Base-by-base conservation (phyloP, 30 jellyfish, hydroid and myxozoan species). In the Aurelia aurita complex sp. Pacific region DNA sequence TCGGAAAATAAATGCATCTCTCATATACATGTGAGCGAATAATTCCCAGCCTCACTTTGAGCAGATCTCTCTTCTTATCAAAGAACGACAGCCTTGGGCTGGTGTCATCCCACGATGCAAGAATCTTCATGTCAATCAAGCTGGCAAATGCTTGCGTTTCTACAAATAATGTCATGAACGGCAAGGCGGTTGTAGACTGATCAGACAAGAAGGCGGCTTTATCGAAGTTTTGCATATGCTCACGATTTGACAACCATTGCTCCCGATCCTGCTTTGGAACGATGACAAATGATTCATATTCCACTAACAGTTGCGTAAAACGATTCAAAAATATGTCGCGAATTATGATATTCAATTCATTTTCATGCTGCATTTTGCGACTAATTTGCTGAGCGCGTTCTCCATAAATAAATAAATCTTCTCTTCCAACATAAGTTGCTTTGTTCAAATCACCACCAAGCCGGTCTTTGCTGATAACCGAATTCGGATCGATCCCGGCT, bases 131-230 rank as follows among this genome's bases (percentile, higher is more conserved):
- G 74, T 95, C 99, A 76, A 95, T 95, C 64, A 95, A 77, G 59
- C 98, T 95, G 23, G 99, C 99, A 87, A 95, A 95, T 4, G 98
- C 98, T 82, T 95, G 99, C 6, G 97, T 95, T 67, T 95, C 99
- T 14, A 95, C 99, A 65, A 95, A 95, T 63, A 95, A 79, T n/a
- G 99, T 95, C 97, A 95, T 79, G 78, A 95, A 95, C 33, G 97
- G 99, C 43, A 95, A 70, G 1, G 89, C 64, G 15, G 89, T 29
- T n/a, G 95, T 70, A 2, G 99, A 95, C 69, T 95, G 99, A 85
- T 95, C 99, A 61, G 99, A 95, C 12, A 95, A 87, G 83, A 95
- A 95, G 23, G 99, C 97, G 1, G 99, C 99, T 72, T 95, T 95
- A 87, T 95, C 99, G 67, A 95, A 95, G 77, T 95, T 95, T 33